These are phyloP conservation scores for Seriola dumerili DNA, from an alignment of 2,113 vertebrate species.

Conservation along the genomic window DNA sequence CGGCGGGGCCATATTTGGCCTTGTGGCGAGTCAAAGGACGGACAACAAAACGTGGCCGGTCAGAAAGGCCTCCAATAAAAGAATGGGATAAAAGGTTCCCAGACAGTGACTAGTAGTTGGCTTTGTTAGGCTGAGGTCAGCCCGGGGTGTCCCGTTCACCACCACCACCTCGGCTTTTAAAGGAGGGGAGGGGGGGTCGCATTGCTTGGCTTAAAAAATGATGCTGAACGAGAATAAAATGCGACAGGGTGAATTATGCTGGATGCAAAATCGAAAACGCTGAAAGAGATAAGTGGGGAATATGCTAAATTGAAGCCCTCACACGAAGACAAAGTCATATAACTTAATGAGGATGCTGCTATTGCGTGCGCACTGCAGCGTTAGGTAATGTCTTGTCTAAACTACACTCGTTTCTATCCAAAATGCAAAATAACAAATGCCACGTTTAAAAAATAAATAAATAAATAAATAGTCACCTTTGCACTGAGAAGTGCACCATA, in stretches of 20 bases:
- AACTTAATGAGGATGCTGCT: not conserved
- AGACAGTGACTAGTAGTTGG: conserved; percentile 84
- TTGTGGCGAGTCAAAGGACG: conserved; percentile 76
- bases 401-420: not conserved
- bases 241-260: conserved; percentile 35
- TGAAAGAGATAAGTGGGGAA: conserved; percentile 55
- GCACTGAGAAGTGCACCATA: conserved; percentile 1
- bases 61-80: conserved; percentile 62
- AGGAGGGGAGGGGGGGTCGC: not conserved
- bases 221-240: conserved; percentile 46
- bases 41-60: conserved; percentile 73
- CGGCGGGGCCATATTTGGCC: conserved; percentile 77
- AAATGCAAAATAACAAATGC: conserved; percentile 19
- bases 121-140: conserved; percentile 80
- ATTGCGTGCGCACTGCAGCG: not conserved
- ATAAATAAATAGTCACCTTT: not conserved
- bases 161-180: conserved; percentile 34
- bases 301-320: conserved; percentile 51
- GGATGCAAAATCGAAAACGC: conserved; percentile 26
- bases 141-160: conserved; percentile 71
- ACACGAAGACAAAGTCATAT: conserved; percentile 24
- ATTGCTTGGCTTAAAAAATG: conserved; percentile 64
- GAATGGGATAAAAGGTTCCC: conserved; percentile 76
- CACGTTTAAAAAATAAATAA: not conserved
- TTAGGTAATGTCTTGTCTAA: not conserved